Evolutionary conservation across 2,888 invertebrate genomes (phyloP).

Genomic region (Mamestra brassicae): DNA sequence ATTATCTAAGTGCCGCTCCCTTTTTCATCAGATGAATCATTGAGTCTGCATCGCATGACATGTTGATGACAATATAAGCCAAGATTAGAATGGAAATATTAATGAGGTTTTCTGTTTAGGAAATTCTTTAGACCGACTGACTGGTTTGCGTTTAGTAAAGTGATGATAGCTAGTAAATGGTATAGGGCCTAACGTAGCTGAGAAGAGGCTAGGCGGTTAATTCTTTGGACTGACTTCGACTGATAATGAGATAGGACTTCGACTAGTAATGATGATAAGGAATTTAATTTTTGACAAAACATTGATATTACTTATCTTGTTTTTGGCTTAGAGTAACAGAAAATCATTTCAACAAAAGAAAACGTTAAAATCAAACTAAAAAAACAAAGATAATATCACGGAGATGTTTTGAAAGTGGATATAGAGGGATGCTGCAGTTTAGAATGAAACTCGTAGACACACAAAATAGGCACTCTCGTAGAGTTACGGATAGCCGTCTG

Average conservation of each 20-base stretch:
- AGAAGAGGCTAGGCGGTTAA: too few relatives aligned
- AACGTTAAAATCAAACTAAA: too few relatives aligned
- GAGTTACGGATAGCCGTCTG: neutral
- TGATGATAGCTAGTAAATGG: too few relatives aligned
- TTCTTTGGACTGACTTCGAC: too few relatives aligned
- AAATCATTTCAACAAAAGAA: too few relatives aligned
- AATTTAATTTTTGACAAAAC: neutral
- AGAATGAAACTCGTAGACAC: neutral
- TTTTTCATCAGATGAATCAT: conserved; percentile 41
- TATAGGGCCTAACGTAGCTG: too few relatives aligned
- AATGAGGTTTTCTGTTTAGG: neutral
- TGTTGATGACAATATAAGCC: neutral
- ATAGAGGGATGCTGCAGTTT: neutral
- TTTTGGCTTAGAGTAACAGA: too few relatives aligned
- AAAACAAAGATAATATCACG: too few relatives aligned
- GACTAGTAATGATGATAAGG: neutral
- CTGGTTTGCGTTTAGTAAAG: too few relatives aligned
- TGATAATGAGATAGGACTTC: too few relatives aligned
- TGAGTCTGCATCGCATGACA: conserved; percentile 9
- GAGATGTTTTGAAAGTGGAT: too few relatives aligned
- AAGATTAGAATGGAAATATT: neutral
- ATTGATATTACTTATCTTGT: too few relatives aligned
- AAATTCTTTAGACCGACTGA: neutral
- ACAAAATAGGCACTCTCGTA: neutral
- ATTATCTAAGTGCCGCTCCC: conserved; percentile 38